Base-by-base conservation (phyloP, 2,888 invertebrate species). In the Tricholauxania praeusta region DNA sequence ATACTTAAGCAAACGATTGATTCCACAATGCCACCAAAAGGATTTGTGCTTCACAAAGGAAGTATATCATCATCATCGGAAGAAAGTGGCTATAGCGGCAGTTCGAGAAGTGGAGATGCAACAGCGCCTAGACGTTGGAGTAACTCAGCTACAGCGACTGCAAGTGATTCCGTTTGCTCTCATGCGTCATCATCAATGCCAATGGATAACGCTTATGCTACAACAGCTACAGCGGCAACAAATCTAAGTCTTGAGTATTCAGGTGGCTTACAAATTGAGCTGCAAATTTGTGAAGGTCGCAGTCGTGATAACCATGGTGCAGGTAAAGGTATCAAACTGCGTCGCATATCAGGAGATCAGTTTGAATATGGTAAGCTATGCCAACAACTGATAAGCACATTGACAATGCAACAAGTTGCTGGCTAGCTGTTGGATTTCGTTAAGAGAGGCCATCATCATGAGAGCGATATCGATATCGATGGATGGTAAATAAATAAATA, bases 331-430 rank as follows among this genome's bases (percentile, higher is more conserved):
- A 89, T 96, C 80, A 95, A 96, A 80, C 91, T 96, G 91, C 89
- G 96, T 71, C 89, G 96, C 82, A 94, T 96, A 80, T 95, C 95
- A 0, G 96, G 96, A 7, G 96, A 96, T 87, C 94, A 94, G 86
- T 89, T 93, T 79, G 94, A 95, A 83, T 96, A 96, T 83, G 94
- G 94, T 76, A 94, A 95, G 86, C 89, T 96, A 55, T 96, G 96
- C 86, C 94, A 95, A 84, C 95, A 96, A 87, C 88, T 96, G 80
- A 94, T 96, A 74, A 94, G 94, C 66, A 95, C 94, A 84, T 92
- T 96, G 89, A 93, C 93, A 73, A 94, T 93, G 84, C 94, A 87
- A 72, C 83, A 83, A 79, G 82, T 84, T 71, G 82, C 81, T 14
- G 84, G 83, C 60, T 84, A 79, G 75, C 51, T 74, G 28, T 65